These are phyloP conservation scores for Dryocosmus kuriphilus DNA, from an alignment of 2,888 invertebrate genomes.

Conservation along the genomic window DNA sequence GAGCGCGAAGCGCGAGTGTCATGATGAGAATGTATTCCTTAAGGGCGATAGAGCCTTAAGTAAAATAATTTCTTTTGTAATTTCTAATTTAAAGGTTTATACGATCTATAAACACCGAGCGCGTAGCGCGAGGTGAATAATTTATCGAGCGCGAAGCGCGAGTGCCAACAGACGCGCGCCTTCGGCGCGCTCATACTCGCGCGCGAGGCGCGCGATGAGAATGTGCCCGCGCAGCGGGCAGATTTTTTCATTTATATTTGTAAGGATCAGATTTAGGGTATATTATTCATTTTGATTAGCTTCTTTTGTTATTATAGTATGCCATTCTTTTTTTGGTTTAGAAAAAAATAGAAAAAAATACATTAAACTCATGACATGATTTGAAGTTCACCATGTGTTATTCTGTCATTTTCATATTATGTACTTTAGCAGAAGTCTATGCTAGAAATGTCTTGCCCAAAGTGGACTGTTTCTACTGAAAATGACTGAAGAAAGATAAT, in stretches of 20 bases:
- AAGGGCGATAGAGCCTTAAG: too few species aligned
- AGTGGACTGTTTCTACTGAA: slow-evolving; percentile 24
- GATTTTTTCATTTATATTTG: slow-evolving; percentile 27
- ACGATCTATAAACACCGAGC: too few species aligned
- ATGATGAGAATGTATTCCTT: too few species aligned
- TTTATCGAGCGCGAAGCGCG: too few species aligned
- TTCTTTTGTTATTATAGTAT: not conserved
- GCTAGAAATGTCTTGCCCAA: slow-evolving; percentile 14
- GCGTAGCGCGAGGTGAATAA: too few species aligned
- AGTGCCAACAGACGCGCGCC: too few species aligned
- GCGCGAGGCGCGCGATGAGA: too few species aligned
- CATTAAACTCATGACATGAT: not conserved
- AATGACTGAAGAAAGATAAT: not conserved
- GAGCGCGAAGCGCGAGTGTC: too few species aligned
- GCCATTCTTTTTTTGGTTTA: not conserved
- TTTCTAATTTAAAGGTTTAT: too few species aligned
- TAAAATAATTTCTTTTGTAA: too few species aligned
- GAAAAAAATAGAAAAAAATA: not conserved
- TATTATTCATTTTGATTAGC: not conserved
- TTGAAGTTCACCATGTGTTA: not conserved
- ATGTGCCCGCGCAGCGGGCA: too few species aligned
- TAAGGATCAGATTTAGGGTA: slow-evolving; percentile 6
- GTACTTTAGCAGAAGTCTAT: not conserved
- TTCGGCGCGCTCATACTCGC: too few species aligned
- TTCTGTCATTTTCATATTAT: not conserved